Base-by-base conservation (phyloP, 2,888 invertebrate species). In the Drosophila neutralis region DNA sequence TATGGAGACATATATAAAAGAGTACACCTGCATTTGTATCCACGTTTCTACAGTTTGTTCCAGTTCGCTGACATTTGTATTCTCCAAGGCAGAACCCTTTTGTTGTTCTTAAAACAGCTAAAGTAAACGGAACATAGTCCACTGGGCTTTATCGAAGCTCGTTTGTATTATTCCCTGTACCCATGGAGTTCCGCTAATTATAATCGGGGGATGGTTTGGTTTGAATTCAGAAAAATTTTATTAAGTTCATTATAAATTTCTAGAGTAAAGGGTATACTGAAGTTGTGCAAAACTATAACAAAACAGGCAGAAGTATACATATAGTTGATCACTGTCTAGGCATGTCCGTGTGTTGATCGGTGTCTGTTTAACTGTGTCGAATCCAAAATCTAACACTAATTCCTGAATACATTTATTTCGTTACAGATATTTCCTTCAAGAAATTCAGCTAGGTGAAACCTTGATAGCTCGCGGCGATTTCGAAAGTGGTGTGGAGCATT, bases 401-500 rank as follows among this genome's bases (percentile, higher is more conserved):
- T 45, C 21, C 45, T 45, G 15, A 36, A 42, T 8, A 13, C 36
- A 5, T 59, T 38, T n/a, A 3, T 59, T 42, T 59, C 11, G 24
- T 91, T 92, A 54, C 74, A 93, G 93, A 82, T 94, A 94, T 91
- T 94, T 94, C 92, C 90, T 94, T 51, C 94, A 94, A 84, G 94
- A 97, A 95, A 97, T 99, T 78, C 98, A 99, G 93, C 94, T 98
- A 59, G 99, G 99, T 51, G 99, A 99, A 93, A 97, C 98, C 91
- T 93, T 98, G 74, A 94, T 99, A 84, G 96, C 96, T 18, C 95
- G 95, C n/a, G 98, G 98, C 18, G 97, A 98, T 90, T 93, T 97
- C 73, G 97, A 98, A 80, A 96, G 95, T 53, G 99, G 98, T 42
- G 97, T 99, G 59, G 98, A 98, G 92, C 99, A 99, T 94, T 95